A percentile compares a stretch with the other conserved stretches of the same genome.
phyloP scores from a whole-genome alignment of 2,797 vertebrate species.

The Helostoma temminkii region DNA sequence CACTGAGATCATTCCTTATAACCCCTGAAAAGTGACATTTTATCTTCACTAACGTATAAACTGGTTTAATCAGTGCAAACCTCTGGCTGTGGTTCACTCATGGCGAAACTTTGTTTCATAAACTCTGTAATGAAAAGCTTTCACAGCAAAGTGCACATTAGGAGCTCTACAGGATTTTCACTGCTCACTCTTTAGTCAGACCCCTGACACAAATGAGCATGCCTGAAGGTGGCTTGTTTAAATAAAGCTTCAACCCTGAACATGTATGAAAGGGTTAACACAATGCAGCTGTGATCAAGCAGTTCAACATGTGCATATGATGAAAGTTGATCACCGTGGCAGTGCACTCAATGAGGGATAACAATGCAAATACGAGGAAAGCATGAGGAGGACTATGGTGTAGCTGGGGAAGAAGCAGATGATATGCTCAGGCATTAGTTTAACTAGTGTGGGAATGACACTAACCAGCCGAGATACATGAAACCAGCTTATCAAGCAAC shows the following conservation, averaged over 20 bases:
- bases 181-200: slow-evolving; percentile 46
- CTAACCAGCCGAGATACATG: slow-evolving; percentile 67
- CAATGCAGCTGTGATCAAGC: slow-evolving; percentile 57
- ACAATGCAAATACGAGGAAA: slow-evolving; percentile 70
- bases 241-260: slow-evolving; percentile 56
- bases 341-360: slow-evolving; percentile 63
- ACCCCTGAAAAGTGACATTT: slow-evolving; percentile 9
- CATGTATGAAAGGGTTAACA: slow-evolving; percentile 45
- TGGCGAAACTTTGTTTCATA: slow-evolving; percentile 24
- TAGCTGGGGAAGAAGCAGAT: slow-evolving; percentile 67
- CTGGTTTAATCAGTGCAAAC: slow-evolving; percentile 38
- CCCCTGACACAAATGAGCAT: slow-evolving; percentile 59
- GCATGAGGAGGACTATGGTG: slow-evolving; percentile 70
- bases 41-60: slow-evolving; percentile 10
- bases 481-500: slow-evolving; percentile 76
- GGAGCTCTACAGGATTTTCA: slow-evolving; percentile 29
- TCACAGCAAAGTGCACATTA: slow-evolving; percentile 43
- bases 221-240: slow-evolving; percentile 35
- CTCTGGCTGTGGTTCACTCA: slow-evolving; percentile 23
- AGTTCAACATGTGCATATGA: slow-evolving; percentile 29
- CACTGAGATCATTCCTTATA: slow-evolving; percentile 6
- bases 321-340: slow-evolving; percentile 38
- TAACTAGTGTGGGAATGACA: slow-evolving; percentile 64
- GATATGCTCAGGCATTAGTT: slow-evolving; percentile 68
- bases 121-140: slow-evolving; percentile 44